Base-by-base conservation (phyloP, 2,888 invertebrate genomes). In the Pollenia angustigena region DNA sequence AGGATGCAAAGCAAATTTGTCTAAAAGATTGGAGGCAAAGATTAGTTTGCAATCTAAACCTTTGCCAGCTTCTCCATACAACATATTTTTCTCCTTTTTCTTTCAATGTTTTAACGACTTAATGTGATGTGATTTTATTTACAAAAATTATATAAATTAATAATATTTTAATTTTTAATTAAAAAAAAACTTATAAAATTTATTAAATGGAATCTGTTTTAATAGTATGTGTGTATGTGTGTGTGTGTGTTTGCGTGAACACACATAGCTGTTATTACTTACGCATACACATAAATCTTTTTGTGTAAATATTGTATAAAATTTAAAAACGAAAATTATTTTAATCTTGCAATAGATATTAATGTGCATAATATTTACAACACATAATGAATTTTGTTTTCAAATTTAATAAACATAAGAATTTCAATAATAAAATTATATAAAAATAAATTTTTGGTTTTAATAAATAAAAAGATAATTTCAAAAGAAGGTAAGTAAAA, bases 301-400 rank as follows among this genome's bases (percentile, higher is more conserved):
- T 23, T 14, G 12, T 76, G 76, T 76, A 76, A 76, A 76, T 78
- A 66, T 66, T 78, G 46, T 48, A 66, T 32, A 56, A 23, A 54
- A 6, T 66, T 16, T 46, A 12, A 46, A 32, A 14, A 50, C 18
- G 18, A 78, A 68, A 4, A 32, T 46, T 48, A 16, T 68, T 46
- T 58, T 68, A 18, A 14, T 40, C 32, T 42, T 54, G 8, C 52
- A 58, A 42, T 58, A 44, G 16, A 40, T 46, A 50, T 52, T 32
- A 50, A 42, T 71, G n/a, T 58, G 44, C 71, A 52, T 32, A 62
- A 32, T 52, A 12, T 44, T 11, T 44, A 44, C 23, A 52, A 50
- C 14, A 52, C 32, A 16, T 23, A 68, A 16, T 8, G 16, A 50
- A n/a, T 60, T 60, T 69, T 79, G 69, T 79, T 58, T 32, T 6